These are phyloP conservation scores for Oncorhynchus gorbuscha DNA, from an alignment of 2,113 vertebrate species.

Conservation along the genomic window DNA sequence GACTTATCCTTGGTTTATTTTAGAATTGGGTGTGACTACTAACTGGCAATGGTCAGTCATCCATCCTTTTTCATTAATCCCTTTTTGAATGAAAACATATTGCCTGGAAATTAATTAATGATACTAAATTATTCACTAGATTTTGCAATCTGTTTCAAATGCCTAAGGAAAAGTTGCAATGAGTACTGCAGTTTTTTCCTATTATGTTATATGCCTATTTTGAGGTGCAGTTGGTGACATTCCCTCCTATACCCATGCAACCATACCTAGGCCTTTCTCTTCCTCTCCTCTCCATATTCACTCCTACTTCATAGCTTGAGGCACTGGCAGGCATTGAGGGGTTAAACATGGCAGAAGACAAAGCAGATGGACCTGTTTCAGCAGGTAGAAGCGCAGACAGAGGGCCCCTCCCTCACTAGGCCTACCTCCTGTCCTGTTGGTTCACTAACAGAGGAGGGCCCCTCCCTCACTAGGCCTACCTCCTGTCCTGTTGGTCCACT, in stretches of 20 bases:
- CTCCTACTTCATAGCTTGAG: background rate
- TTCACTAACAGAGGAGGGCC: too few relatives aligned
- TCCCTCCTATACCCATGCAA: background rate
- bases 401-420: too few relatives aligned
- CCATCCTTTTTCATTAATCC: background rate
- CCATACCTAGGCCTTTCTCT: background rate
- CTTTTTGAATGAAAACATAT: constrained; percentile 18
- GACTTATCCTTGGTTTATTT: background rate
- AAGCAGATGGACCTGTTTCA: constrained; percentile 27
- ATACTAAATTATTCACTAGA: constrained; percentile 57
- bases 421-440: too few relatives aligned
- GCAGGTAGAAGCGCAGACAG: constrained; percentile 3
- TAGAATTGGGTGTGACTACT: background rate
- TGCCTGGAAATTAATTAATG: constrained; percentile 42
- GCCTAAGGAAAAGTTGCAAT: constrained; percentile 42
- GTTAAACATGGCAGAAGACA: background rate
- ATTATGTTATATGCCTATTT: background rate
- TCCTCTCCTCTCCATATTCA: background rate
- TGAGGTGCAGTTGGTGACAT: background rate
- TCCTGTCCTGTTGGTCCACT: too few relatives aligned
- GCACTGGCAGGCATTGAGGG: background rate
- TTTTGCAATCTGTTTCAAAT: constrained; percentile 58
- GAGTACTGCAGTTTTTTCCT: background rate
- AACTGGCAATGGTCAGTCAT: too few relatives aligned
- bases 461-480: too few relatives aligned